Conservation (phyloP, 2,113 vertebrate genomes). For the Mustelus asterias region DNA sequence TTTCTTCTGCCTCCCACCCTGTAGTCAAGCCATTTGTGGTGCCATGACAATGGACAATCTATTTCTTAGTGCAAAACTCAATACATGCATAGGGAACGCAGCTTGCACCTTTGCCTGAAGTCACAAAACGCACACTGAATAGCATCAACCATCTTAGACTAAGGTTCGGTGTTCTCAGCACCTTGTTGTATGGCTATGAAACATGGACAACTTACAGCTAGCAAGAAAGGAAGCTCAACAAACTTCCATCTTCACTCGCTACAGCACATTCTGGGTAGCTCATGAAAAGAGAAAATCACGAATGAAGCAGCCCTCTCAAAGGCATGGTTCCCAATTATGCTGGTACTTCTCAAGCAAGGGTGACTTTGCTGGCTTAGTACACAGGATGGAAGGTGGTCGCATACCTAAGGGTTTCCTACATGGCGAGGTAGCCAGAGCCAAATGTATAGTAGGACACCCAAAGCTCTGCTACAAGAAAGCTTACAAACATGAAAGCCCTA, state of each 20-base stretch:
- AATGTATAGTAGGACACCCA: neutral
- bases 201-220: neutral
- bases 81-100: neutral
- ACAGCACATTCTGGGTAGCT: neutral
- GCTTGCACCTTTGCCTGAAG: neutral
- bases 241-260: neutral
- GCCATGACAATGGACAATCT: neutral
- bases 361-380: neutral
- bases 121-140: neutral
- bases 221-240: neutral
- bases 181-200: neutral
- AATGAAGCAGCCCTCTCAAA: neutral
- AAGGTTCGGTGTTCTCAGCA: no score
- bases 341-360: neutral
- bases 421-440: neutral
- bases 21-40: no score
- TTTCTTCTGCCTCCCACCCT: no score
- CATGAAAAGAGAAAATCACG: neutral
- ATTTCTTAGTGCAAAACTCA: no score
- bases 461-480: neutral
- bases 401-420: neutral
- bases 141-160: neutral
- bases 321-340: neutral
- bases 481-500: neutral
- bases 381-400: neutral